Conservation (phyloP, 2,797 vertebrate genomes). For the Macroramphosus scolopax region DNA sequence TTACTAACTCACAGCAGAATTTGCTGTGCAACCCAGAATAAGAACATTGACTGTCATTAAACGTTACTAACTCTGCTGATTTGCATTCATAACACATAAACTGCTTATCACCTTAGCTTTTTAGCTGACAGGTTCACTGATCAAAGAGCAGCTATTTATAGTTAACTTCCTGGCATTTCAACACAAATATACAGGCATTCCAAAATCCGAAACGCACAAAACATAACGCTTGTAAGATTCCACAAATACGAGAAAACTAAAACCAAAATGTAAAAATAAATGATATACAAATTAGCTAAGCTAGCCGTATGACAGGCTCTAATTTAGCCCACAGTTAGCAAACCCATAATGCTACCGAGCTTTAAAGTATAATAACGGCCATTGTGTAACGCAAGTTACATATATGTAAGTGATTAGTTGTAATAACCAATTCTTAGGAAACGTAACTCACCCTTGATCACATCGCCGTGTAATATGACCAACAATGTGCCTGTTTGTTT, state of each 20-base stretch:
- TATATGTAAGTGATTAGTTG: accelerated
- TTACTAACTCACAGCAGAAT: background rate
- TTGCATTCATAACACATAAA: too few relatives aligned
- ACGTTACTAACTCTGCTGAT: too few relatives aligned
- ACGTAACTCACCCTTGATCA: background rate
- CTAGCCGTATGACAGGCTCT: background rate
- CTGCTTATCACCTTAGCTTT: too few relatives aligned
- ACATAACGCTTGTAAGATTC: background rate
- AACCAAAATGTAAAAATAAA: background rate
- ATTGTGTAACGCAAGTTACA: background rate
- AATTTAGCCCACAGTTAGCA: slow-evolving; percentile 2
- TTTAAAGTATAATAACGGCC: background rate
- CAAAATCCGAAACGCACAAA: too few relatives aligned
- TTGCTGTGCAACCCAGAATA: too few relatives aligned
- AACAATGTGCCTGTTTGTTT: background rate
- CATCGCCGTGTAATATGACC: background rate
- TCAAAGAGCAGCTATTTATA: too few relatives aligned
- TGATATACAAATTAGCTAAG: background rate
- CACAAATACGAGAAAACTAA: background rate
- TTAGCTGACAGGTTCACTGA: too few relatives aligned
- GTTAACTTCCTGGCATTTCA: too few relatives aligned
- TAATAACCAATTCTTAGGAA: background rate
- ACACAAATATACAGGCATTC: too few relatives aligned
- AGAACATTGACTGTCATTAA: too few relatives aligned
- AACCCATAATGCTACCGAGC: background rate